Conservation (phyloP, 64 coral and sea anemone species). For the Pocillopora damicornis region DNA sequence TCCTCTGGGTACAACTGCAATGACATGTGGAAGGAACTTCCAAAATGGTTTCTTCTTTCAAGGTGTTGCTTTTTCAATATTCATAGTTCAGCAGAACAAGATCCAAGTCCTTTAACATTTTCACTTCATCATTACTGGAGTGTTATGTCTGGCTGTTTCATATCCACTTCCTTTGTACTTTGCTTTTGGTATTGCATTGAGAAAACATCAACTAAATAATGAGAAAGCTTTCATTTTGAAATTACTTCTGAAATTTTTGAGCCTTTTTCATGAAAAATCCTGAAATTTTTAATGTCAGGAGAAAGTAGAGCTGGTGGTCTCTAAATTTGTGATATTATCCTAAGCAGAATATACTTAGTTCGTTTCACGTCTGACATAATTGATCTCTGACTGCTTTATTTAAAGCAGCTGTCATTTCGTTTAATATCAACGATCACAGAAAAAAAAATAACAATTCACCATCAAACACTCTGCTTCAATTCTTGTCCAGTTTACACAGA, state of each 20-base stretch:
- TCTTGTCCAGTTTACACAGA: not conserved
- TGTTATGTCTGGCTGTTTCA: not conserved
- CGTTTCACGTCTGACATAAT: not conserved
- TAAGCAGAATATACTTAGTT: constrained; percentile 15
- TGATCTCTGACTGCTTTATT: constrained; percentile 22
- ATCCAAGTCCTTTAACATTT: not conserved
- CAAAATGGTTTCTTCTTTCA: not conserved
- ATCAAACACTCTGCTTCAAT: not conserved
- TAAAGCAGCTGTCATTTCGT: not conserved
- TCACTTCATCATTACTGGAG: not conserved
- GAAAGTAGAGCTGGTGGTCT: not conserved
- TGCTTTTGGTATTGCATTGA: not conserved
- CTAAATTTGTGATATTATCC: not conserved
- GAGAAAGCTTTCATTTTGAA: not conserved
- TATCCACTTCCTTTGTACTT: not conserved
- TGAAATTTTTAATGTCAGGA: not conserved
- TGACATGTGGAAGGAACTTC: not conserved
- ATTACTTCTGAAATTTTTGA: not conserved
- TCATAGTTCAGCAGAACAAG: not conserved
- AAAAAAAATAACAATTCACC: constrained; percentile 7
- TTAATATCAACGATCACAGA: constrained; percentile 5
- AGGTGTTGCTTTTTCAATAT: not conserved
- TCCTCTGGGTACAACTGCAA: not conserved
- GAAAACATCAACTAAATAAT: not conserved
- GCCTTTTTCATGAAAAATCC: not conserved